phyloP scores from a whole-genome alignment of 2,888 invertebrate genomes.

The Rhaphigaster nebulosa region DNA sequence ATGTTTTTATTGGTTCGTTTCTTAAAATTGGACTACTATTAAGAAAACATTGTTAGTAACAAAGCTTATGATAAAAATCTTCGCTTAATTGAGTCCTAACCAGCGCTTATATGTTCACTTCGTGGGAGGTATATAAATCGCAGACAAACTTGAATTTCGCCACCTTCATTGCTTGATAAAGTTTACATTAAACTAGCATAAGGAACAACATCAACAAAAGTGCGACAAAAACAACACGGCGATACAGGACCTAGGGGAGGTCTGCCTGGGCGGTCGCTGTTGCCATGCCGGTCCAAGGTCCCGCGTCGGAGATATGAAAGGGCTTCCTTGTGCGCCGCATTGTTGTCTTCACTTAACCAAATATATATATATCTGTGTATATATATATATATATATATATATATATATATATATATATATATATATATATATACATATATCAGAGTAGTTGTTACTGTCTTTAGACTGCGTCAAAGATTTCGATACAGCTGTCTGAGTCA shows the following conservation, averaged over 20 bases:
- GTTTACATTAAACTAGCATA: not conserved
- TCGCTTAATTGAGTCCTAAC: too few relatives aligned
- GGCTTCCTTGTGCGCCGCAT: not conserved
- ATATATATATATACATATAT: too few relatives aligned
- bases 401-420: too few relatives aligned
- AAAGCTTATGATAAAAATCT: too few relatives aligned
- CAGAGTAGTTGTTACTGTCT: too few relatives aligned
- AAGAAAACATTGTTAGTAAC: too few relatives aligned
- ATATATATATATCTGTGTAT: not conserved
- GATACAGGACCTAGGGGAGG: not conserved
- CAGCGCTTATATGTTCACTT: not conserved
- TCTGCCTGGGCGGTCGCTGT: conserved; percentile 13
- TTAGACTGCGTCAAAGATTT: too few relatives aligned
- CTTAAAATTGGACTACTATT: too few relatives aligned
- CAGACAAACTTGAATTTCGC: not conserved
- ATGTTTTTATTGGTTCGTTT: too few relatives aligned
- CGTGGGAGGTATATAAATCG: not conserved
- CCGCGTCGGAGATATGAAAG: not conserved
- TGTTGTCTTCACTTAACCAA: not conserved
- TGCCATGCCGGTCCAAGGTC: conserved; percentile 29
- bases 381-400: conserved; percentile 13
- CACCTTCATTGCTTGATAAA: not conserved
- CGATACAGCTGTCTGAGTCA: too few relatives aligned
- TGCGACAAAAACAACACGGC: not conserved
- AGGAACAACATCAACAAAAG: not conserved